These are phyloP conservation scores for Scylla paramamosain DNA, from an alignment of 1,140 invertebrate genomes.

Conservation along the genomic window DNA sequence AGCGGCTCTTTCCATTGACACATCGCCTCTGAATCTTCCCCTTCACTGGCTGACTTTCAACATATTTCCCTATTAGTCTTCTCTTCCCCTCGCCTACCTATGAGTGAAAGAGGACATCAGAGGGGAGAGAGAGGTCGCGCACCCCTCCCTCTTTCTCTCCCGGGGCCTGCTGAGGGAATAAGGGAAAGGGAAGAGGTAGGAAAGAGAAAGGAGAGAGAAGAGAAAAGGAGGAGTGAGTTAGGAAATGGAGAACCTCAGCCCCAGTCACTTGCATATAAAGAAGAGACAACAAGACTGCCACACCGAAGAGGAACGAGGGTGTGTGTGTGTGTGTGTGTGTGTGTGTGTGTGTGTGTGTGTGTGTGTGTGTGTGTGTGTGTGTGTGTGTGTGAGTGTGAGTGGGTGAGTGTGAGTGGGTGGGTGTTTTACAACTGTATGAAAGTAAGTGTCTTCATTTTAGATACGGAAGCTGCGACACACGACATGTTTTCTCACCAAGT, in stretches of 20 bases:
- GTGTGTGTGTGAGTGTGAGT: conserved; percentile 34
- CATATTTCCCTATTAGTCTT: conserved; percentile 64
- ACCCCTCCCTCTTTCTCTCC: not conserved
- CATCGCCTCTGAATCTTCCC: conserved; percentile 21
- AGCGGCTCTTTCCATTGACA: conserved; percentile 32
- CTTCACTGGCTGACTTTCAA: not conserved
- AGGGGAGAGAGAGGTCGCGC: conserved; percentile 35
- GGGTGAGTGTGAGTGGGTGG: not conserved
- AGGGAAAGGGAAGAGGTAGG: not conserved
- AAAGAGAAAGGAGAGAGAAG: not conserved
- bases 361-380: conserved; percentile 14
- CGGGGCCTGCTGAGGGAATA: not conserved
- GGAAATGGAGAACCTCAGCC: not conserved
- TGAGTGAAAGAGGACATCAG: conserved; percentile 48
- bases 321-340: conserved; percentile 38
- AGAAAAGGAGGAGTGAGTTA: not conserved
- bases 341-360: conserved; percentile 39
- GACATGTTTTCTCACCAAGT: too few relatives aligned
- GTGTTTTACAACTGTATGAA: not conserved
- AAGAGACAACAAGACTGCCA: conserved; percentile 67
- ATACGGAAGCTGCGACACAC: too few relatives aligned
- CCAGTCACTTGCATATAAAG: conserved; percentile 72
- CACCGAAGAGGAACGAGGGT: conserved; percentile 31
- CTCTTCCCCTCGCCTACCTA: conserved; percentile 62
- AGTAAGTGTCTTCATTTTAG: not conserved